These are phyloP conservation scores for Sylvia atricapilla DNA, from an alignment of 2,113 vertebrate species.

Conservation along the genomic window DNA sequence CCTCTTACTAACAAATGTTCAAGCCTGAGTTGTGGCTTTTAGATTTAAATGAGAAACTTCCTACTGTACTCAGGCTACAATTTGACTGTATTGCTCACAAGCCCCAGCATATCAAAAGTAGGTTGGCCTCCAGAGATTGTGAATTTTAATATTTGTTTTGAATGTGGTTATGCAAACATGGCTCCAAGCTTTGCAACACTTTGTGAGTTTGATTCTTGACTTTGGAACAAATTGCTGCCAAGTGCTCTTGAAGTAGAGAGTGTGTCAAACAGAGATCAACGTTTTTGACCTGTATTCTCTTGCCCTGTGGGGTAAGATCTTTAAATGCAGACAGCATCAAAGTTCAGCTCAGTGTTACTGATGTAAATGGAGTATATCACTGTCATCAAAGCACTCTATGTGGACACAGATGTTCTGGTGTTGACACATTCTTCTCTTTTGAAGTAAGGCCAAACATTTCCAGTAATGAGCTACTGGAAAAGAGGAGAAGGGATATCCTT, in stretches of 20 bases:
- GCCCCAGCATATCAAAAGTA: background rate
- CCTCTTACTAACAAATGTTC: background rate
- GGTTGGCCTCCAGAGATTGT: conserved; percentile 9
- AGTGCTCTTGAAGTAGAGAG: conserved; percentile 51
- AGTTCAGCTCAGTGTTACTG: conserved; percentile 41
- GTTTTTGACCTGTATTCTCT: conserved; percentile 50
- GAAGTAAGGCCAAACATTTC: conserved; percentile 43
- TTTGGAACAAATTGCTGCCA: conserved; percentile 50
- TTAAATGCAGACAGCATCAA: conserved; percentile 54
- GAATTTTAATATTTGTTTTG: conserved; percentile 51
- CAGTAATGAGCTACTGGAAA: conserved; percentile 33
- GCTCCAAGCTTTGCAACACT: background rate
- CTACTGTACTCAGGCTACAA: background rate
- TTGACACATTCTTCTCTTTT: conserved; percentile 55
- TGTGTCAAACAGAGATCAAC: conserved; percentile 52
- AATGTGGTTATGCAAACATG: conserved; percentile 13
- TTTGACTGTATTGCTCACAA: background rate
- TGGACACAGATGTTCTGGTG: conserved; percentile 58
- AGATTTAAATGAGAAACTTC: background rate
- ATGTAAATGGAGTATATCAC: conserved; percentile 57
- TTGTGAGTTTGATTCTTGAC: conserved; percentile 49
- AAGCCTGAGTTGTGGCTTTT: background rate
- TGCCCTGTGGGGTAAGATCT: conserved; percentile 61
- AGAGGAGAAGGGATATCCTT: background rate
- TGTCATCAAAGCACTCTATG: conserved; percentile 35